Evolutionary conservation across 2,888 invertebrate species (phyloP).

Genomic region (Eilema griseolum): DNA sequence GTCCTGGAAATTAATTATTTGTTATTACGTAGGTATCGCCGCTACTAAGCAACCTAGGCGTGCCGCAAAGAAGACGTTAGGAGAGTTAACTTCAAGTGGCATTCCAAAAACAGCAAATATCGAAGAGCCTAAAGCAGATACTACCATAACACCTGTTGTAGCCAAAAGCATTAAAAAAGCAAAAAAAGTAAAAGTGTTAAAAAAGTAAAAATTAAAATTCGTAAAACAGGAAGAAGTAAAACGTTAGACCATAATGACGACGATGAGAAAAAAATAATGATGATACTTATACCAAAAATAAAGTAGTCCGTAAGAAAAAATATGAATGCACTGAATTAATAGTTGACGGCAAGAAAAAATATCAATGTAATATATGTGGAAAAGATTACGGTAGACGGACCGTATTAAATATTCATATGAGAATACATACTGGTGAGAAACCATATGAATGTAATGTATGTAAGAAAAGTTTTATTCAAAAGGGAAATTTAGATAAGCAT

Average conservation of each 20-base stretch:
- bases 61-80: not conserved
- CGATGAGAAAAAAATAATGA: no score
- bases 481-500: slow-evolving; percentile 9
- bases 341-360: not conserved
- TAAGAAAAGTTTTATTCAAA: slow-evolving; percentile 5
- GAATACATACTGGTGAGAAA: slow-evolving; percentile 4
- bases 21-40: not conserved
- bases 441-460: slow-evolving; percentile 1
- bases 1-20: no score
- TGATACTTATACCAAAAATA: not conserved
- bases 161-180: not conserved
- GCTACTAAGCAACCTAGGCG: not conserved
- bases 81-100: not conserved
- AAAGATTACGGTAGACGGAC: not conserved
- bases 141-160: not conserved
- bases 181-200: not conserved
- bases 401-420: not conserved
- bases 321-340: not conserved
- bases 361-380: slow-evolving; percentile 4
- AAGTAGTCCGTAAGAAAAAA: not conserved
- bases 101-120: not conserved
- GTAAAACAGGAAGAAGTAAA: not conserved
- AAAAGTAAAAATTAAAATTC: not conserved
- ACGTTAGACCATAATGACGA: not conserved
- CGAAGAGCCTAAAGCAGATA: not conserved